Evolutionary conservation across 2,113 vertebrate species (phyloP), one percentile per base, ranked within the genome.

Genomic region (Oreotragus oreotragus): DNA sequence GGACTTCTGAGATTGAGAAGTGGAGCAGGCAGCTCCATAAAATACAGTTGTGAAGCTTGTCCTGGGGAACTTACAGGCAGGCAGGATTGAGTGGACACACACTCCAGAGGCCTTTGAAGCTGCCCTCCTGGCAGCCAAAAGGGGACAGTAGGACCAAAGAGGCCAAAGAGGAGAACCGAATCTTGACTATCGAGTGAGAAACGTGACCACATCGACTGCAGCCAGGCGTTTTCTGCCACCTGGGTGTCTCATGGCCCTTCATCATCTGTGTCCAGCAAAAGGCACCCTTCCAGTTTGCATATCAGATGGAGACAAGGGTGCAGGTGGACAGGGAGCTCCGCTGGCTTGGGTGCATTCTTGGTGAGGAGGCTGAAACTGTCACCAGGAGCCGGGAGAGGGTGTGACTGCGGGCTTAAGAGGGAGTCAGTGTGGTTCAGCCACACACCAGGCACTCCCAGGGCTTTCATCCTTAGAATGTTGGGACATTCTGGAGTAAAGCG

Each of bases 121-220:
- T 81, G 33, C 49, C 30, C 30, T 53, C 49, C 6, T 13, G 21
- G 49, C 6, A 21, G 49, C 49, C 33, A 16, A 36, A n/a, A 81
- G 79, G 17, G 47, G 10, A 51, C 79, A 51, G 47, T 33, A 7
- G 10, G 47, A 7, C 33, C 33, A n/a, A n/a, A 51, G 79, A 11
- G 49, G 79, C 49, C 79, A n/a, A n/a, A 53, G 33, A 47, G 30
- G 17, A 21, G 33, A 81, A 36, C 49, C 1, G 0, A 81, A 53
- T 36, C 19, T 39, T 36, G 49, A 53, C 11, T 53, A 1, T 13
- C 21, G 12, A 53, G 79, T 53, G 19, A 81, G 49, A 81, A 81
- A 7, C 33, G 4, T 7, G 33, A 53, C 49, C 6, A 0, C 6
- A 2, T 19, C 0, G 33, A 36, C 49, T 0, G 3, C 11, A 53